These are phyloP conservation scores for Limnephilus auricula DNA, from an alignment of 2,888 invertebrate species.

Conservation along the genomic window DNA sequence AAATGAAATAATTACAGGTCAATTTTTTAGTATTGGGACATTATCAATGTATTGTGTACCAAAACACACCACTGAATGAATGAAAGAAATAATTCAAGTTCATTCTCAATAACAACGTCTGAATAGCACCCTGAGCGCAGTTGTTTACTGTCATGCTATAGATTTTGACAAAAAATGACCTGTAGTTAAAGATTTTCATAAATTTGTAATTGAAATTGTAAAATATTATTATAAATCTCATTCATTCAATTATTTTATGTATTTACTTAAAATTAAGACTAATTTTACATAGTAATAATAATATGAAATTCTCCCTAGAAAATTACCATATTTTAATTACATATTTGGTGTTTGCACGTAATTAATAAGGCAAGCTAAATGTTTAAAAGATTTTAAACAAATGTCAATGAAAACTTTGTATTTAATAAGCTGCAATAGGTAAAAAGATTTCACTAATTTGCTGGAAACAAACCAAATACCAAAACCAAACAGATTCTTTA, in stretches of 20 bases:
- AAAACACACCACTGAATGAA: too few relatives aligned
- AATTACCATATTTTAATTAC: slow-evolving; percentile 31
- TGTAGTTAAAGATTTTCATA: neutral
- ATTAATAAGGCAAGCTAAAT: slow-evolving; percentile 43
- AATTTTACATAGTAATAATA: neutral
- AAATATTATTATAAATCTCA: neutral
- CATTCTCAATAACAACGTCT: neutral
- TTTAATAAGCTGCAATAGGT: neutral
- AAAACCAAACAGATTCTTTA: neutral
- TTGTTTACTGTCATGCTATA: neutral
- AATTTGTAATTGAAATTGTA: neutral
- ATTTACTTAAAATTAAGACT: neutral
- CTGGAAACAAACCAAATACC: neutral
- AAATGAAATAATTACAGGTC: neutral
- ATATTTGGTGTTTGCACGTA: slow-evolving; percentile 42
- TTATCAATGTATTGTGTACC: neutral
- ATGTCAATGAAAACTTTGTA: neutral
- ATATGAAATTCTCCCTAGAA: neutral
- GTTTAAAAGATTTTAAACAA: neutral
- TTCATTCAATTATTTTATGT: neutral
- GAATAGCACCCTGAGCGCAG: neutral
- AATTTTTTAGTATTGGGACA: neutral
- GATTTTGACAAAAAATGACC: neutral
- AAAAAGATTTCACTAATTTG: neutral
- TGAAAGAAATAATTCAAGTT: too few relatives aligned